Percentiles rank a stretch among this genome's conserved stretches.
Evolutionary conservation across 2,113 vertebrate genomes (phyloP).

Genomic region (Cheilinus undulatus): DNA sequence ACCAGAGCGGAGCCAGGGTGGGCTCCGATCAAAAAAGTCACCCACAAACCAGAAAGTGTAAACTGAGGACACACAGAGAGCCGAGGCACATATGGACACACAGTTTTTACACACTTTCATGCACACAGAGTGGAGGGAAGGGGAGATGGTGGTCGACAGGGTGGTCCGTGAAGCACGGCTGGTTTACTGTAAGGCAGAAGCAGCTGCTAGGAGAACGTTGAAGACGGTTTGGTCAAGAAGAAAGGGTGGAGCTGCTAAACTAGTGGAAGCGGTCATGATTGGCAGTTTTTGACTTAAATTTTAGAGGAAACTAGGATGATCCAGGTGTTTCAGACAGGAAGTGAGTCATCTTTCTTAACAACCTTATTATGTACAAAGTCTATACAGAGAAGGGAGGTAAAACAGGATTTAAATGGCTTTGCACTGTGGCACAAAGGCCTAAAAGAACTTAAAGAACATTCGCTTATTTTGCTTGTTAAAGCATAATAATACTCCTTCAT

Average conservation of each 20-base stretch:
- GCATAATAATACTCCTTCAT: too few species aligned
- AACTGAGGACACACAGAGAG: constrained; percentile 18
- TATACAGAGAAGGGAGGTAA: neutral
- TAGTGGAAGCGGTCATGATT: neutral
- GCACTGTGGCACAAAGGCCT: too few species aligned
- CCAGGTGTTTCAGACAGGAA: too few species aligned
- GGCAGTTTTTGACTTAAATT: neutral
- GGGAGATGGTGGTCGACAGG: constrained; percentile 35
- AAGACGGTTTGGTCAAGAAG: neutral
- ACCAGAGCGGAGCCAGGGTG: constrained; percentile 21
- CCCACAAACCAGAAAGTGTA: constrained; percentile 41
- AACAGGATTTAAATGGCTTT: too few species aligned
- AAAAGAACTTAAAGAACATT: too few species aligned
- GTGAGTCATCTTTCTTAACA: too few species aligned
- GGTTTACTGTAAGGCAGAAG: neutral
- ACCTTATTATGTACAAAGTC: too few species aligned
- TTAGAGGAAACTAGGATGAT: too few species aligned
- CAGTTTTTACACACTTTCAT: neutral
- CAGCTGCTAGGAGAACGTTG: neutral
- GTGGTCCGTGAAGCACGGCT: constrained; percentile 15
- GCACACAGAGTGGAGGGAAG: constrained; percentile 1
- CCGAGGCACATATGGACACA: constrained; percentile 13
- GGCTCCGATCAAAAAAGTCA: constrained; percentile 13
- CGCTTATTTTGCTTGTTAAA: too few species aligned
- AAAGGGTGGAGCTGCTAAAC: neutral